Evolutionary conservation across 2,888 invertebrate genomes (phyloP).

Genomic region (Bembecia ichneumoniformis): DNA sequence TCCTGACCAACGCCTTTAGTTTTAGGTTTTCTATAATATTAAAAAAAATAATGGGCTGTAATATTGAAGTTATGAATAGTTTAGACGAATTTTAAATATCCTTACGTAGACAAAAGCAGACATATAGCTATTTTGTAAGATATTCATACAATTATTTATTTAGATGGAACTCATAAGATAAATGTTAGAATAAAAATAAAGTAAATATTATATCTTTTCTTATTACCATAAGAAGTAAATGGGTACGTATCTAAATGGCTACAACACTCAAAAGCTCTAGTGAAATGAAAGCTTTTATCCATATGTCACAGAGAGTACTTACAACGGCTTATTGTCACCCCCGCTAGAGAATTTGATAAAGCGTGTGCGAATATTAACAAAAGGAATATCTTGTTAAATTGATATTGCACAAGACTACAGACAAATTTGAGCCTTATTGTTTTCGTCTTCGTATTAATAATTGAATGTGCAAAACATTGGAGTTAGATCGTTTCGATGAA

Average conservation of each 20-base stretch:
- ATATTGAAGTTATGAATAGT: too few species aligned
- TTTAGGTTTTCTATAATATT: too few species aligned
- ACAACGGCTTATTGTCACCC: slow-evolving; percentile 73
- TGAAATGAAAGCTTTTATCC: slow-evolving; percentile 73
- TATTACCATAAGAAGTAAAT: neutral
- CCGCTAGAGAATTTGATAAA: slow-evolving; percentile 73
- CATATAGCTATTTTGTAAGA: too few species aligned
- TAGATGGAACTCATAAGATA: neutral
- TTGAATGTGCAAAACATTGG: slow-evolving; percentile 28
- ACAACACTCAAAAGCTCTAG: slow-evolving; percentile 63
- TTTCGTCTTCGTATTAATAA: slow-evolving; percentile 23
- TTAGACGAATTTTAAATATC: too few species aligned
- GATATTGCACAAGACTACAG: slow-evolving; percentile 47
- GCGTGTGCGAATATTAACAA: slow-evolving; percentile 74
- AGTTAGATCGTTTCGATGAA: slow-evolving; percentile 46
- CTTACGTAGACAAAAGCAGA: too few species aligned
- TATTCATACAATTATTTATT: too few species aligned
- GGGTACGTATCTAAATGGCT: slow-evolving; percentile 2
- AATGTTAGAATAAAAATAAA: neutral
- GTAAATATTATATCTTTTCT: neutral
- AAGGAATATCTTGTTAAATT: slow-evolving; percentile 74
- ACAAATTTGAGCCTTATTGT: slow-evolving; percentile 34
- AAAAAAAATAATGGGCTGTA: too few species aligned
- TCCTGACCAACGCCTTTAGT: too few species aligned
- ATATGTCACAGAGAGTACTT: slow-evolving; percentile 72